phyloP scores from a whole-genome alignment of 2,888 invertebrate genomes.

The Pandemis corylana region DNA sequence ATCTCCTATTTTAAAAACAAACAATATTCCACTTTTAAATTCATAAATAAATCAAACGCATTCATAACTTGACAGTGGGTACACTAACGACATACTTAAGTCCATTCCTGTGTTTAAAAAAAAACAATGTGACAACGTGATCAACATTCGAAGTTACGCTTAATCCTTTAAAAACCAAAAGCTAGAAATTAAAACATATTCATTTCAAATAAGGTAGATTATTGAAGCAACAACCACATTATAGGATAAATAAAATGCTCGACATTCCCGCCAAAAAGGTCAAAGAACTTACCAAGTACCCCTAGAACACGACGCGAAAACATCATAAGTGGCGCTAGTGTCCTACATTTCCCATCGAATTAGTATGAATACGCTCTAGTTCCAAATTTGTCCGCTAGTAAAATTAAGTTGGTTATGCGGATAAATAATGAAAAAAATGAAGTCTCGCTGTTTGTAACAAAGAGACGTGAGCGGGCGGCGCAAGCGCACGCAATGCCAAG shows the following conservation, averaged over 20 bases:
- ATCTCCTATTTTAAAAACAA: background rate
- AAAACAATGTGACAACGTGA: background rate
- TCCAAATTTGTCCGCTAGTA: constrained; percentile 10
- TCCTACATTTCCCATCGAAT: background rate
- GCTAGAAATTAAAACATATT: background rate
- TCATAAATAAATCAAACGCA: background rate
- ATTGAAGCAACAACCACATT: background rate
- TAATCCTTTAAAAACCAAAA: background rate
- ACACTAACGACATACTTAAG: background rate
- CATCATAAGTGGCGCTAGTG: constrained; percentile 12
- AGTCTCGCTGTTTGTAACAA: constrained; percentile 71
- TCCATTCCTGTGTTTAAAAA: background rate
- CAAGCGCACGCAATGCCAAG: constrained; percentile 73
- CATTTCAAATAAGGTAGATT: background rate
- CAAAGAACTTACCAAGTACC: constrained; percentile 46
- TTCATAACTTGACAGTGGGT: constrained; percentile 1
- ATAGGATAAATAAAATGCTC: constrained; percentile 45
- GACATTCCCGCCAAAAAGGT: constrained; percentile 45
- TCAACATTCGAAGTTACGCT: background rate
- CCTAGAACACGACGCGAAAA: background rate
- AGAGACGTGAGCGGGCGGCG: constrained; percentile 71
- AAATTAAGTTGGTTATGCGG: constrained; percentile 49
- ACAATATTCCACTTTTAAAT: background rate
- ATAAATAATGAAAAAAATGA: constrained; percentile 64
- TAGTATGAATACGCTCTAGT: background rate